These are phyloP conservation scores for Cottus gobio DNA, from an alignment of 2,113 vertebrate genomes.

Conservation along the genomic window DNA sequence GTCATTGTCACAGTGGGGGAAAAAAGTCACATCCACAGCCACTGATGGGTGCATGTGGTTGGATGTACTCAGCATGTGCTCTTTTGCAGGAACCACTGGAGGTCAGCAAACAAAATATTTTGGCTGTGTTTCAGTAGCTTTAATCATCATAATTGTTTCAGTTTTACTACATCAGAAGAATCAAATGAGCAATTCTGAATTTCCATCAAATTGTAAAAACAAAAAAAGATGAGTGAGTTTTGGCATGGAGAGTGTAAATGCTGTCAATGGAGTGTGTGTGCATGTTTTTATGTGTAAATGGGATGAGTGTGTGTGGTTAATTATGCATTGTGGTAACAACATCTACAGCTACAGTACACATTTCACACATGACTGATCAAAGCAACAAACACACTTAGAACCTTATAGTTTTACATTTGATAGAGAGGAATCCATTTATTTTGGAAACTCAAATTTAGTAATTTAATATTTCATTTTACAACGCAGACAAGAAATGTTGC, in stretches of 20 bases:
- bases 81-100: neutral
- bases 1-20: too few relatives aligned
- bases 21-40: too few relatives aligned
- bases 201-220: neutral
- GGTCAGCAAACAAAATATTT: too few relatives aligned
- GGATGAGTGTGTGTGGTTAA: too few relatives aligned
- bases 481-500: too few relatives aligned
- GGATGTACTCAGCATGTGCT: neutral
- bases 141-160: neutral
- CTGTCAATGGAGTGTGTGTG: slow-evolving; percentile 1
- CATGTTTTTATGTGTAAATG: too few relatives aligned
- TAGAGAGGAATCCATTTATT: too few relatives aligned
- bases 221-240: neutral
- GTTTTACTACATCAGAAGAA: neutral
- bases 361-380: slow-evolving; percentile 20
- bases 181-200: neutral
- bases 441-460: neutral
- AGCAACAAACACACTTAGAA: neutral
- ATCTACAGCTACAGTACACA: slow-evolving; percentile 1
- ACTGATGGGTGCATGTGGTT: too few relatives aligned
- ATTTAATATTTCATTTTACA: too few relatives aligned
- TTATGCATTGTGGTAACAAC: too few relatives aligned
- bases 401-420: neutral
- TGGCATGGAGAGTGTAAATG: neutral
- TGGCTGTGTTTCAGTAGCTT: too few relatives aligned